Conservation (phyloP, 2,113 vertebrate species). For the Rhagologus leucostigma region DNA sequence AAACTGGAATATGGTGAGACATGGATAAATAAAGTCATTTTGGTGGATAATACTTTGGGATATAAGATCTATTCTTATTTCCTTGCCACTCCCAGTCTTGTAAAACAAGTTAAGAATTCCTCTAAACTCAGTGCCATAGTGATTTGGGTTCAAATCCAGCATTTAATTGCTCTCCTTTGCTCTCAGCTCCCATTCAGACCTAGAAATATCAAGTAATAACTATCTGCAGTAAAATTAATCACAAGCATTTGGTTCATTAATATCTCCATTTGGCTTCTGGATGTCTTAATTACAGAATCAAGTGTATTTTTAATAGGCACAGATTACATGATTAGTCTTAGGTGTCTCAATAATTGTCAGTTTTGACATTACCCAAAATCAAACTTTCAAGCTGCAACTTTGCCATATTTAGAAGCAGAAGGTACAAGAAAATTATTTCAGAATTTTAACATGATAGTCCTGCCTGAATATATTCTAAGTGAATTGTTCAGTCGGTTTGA, state of each 20-base stretch:
- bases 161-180: background rate
- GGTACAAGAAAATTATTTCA: background rate
- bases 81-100: background rate
- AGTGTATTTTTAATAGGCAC: background rate
- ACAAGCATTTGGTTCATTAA: background rate
- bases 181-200: background rate
- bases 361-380: background rate
- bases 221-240: background rate
- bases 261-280: background rate
- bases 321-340: background rate
- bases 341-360: background rate
- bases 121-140: background rate
- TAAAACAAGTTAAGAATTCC: background rate
- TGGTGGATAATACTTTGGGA: background rate
- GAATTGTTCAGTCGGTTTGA: background rate
- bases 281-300: background rate
- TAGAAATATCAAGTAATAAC: background rate
- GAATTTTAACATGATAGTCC: background rate
- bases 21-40: background rate
- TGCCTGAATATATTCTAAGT: background rate
- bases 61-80: background rate
- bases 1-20: background rate
- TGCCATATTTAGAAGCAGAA: background rate
- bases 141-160: background rate
- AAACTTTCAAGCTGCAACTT: background rate